These are phyloP conservation scores for Crotalus helleri DNA, from an alignment of 2,113 vertebrate species.

Conservation along the genomic window DNA sequence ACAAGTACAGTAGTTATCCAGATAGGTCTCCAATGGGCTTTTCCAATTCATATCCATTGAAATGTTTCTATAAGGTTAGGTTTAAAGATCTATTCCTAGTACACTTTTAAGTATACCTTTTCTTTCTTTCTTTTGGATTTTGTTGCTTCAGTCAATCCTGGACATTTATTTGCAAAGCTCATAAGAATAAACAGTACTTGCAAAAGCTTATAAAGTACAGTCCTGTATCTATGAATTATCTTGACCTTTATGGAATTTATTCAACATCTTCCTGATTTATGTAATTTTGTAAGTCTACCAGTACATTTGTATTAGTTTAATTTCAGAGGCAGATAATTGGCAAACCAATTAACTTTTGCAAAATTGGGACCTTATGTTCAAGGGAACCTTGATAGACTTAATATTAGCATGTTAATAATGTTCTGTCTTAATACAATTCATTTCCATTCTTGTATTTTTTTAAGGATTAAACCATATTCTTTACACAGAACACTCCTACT, in stretches of 20 bases:
- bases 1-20: neutral
- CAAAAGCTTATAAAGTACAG: neutral
- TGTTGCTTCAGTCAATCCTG: neutral
- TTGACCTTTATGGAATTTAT: constrained; percentile 31
- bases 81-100: constrained; percentile 19
- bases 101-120: neutral
- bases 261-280: constrained; percentile 16
- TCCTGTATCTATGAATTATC: constrained; percentile 17
- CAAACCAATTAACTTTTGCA: constrained; percentile 35
- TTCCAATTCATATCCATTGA: neutral
- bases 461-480: constrained; percentile 24
- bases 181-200: constrained; percentile 29
- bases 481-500: neutral
- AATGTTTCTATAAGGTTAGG: neutral
- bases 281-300: neutral
- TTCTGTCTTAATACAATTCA: neutral
- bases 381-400: neutral
- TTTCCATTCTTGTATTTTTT: constrained; percentile 6
- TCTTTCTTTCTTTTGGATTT: neutral
- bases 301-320: constrained; percentile 17
- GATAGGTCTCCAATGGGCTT: constrained; percentile 29
- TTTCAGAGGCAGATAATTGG: neutral
- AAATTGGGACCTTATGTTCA: neutral
- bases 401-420: constrained; percentile 20
- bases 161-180: constrained; percentile 32